These are phyloP conservation scores for Cheilosia variabilis DNA, from an alignment of 2,888 invertebrate species.

Conservation along the genomic window DNA sequence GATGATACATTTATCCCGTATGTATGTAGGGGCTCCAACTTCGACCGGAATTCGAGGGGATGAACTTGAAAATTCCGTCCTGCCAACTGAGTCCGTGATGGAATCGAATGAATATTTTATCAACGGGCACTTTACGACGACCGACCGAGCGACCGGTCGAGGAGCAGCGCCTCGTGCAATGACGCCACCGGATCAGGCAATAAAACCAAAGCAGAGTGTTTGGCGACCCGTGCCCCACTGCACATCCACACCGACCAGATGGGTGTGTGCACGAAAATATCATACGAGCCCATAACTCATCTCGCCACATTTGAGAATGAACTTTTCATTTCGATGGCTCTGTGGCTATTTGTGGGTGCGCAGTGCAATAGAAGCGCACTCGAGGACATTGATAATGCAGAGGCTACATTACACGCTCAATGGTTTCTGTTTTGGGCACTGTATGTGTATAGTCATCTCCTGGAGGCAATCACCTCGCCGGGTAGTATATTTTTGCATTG, in stretches of 20 bases:
- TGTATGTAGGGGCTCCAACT: conserved; percentile 17
- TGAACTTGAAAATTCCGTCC: conserved; percentile 74
- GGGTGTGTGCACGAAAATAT: conserved; percentile 55
- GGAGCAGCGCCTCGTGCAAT: conserved; percentile 58
- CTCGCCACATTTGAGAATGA: conserved; percentile 77
- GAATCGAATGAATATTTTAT: conserved; percentile 80
- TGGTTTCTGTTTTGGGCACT: conserved; percentile 14
- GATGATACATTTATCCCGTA: conserved; percentile 59
- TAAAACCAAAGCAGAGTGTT: conserved; percentile 74
- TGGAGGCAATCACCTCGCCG: conserved; percentile 61
- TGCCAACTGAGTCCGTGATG: conserved; percentile 76
- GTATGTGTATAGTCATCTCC: conserved; percentile 35
- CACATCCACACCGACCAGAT: conserved; percentile 46
- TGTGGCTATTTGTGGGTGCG: conserved; percentile 72
- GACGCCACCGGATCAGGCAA: conserved; percentile 76
- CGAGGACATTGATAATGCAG: conserved; percentile 73
- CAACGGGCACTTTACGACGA: conserved; percentile 63
- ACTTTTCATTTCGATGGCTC: conserved; percentile 76
- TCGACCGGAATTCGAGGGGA: conserved; percentile 63
- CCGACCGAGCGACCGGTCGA: conserved; percentile 23
- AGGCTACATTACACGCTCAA: conserved; percentile 60
- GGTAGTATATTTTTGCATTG: conserved; percentile 51
- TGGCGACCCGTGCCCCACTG: conserved; percentile 12
- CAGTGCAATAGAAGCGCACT: conserved; percentile 63
- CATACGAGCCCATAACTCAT: conserved; percentile 76